A percentile compares a stretch with the other conserved stretches of the same genome.
phyloP scores from a whole-genome alignment of 2,113 vertebrate genomes.

The Kobus ellipsiprymnus region DNA sequence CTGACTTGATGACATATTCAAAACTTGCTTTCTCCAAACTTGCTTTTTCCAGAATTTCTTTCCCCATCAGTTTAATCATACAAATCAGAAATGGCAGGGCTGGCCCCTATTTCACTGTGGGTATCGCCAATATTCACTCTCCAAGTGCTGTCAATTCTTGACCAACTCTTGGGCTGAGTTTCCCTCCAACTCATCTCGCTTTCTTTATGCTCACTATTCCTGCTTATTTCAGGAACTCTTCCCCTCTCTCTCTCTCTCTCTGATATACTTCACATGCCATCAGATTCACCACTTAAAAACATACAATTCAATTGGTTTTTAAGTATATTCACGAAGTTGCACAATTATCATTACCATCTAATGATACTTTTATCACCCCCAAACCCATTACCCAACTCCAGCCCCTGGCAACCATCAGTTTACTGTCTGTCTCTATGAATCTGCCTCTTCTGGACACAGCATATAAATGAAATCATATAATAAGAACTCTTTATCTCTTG shows the following conservation, averaged over 20 bases:
- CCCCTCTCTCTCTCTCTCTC: background rate
- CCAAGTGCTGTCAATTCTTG: background rate
- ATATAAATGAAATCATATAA: background rate
- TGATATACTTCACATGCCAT: background rate
- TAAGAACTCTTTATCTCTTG: background rate
- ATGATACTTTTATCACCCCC: background rate
- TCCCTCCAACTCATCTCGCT: background rate
- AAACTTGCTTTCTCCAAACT: background rate
- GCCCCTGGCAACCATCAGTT: background rate
- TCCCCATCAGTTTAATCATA: background rate
- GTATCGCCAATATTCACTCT: background rate
- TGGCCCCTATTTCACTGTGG: background rate
- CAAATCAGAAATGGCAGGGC: constrained; percentile 13
- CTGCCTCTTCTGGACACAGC: background rate
- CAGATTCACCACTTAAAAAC: background rate
- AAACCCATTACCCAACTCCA: background rate
- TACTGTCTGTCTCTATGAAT: background rate
- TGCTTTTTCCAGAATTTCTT: background rate
- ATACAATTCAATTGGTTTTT: background rate
- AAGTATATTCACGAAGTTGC: background rate
- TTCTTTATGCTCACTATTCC: background rate
- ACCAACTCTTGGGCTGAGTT: background rate
- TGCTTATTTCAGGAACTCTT: background rate
- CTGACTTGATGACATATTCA: background rate
- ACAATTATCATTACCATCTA: background rate